These are phyloP conservation scores for Arvicanthis niloticus DNA, from an alignment of 2,113 vertebrate species.

Conservation along the genomic window DNA sequence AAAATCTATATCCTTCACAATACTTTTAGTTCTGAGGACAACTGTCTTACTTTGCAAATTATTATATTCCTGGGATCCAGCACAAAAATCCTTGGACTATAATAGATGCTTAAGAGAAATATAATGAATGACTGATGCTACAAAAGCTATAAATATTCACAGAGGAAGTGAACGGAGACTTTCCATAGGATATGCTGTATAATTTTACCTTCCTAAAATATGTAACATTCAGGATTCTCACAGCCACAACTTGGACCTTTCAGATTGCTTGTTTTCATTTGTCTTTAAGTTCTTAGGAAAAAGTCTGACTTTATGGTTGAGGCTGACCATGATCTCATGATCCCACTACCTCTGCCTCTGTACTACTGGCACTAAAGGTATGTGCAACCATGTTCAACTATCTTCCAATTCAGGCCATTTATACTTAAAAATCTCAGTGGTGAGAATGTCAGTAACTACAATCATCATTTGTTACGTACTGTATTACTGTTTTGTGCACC, in stretches of 20 bases:
- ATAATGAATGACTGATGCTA: conserved; percentile 61
- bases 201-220: conserved; percentile 55
- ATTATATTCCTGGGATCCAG: background rate
- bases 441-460: conserved; percentile 42
- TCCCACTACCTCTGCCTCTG: too few relatives aligned
- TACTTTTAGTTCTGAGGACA: background rate
- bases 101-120: conserved; percentile 41
- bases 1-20: conserved; percentile 7
- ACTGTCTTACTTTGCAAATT: conserved; percentile 16
- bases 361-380: background rate
- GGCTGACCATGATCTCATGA: background rate
- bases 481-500: conserved; percentile 2
- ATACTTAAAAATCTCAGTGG: background rate
- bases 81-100: conserved; percentile 19
- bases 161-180: background rate
- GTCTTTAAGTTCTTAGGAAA: background rate
- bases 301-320: background rate
- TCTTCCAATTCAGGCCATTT: background rate
- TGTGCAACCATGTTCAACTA: too few relatives aligned
- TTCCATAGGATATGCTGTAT: background rate
- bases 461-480: conserved; percentile 9
- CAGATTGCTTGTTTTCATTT: background rate
- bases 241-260: conserved; percentile 32
- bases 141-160: background rate
- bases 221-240: background rate